Conservation (phyloP, 2,888 invertebrate genomes). For the Tenthredo livida region DNA sequence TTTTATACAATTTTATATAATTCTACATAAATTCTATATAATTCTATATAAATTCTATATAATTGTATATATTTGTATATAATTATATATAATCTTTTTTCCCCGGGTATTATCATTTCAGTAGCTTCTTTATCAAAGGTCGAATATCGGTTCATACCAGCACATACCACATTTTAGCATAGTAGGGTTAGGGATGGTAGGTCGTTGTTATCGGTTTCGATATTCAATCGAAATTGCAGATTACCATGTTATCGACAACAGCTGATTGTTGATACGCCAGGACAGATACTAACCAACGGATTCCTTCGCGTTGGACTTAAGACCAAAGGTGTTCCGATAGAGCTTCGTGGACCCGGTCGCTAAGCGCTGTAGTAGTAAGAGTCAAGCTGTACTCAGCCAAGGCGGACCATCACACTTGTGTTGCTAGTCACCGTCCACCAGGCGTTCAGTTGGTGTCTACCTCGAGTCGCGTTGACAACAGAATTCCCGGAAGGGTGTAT, state of each 20-base stretch:
- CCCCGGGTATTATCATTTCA: not conserved
- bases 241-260: not conserved
- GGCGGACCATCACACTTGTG: constrained; percentile 55
- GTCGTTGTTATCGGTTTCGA: not conserved
- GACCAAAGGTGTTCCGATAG: not conserved
- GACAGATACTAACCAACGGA: not conserved
- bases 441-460: constrained; percentile 74
- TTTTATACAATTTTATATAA: too few relatives aligned
- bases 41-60: too few relatives aligned
- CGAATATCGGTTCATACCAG: not conserved
- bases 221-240: not conserved
- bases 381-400: constrained; percentile 25
- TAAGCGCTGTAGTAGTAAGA: constrained; percentile 19
- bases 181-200: not conserved
- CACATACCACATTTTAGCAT: not conserved
- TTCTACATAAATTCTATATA: too few relatives aligned
- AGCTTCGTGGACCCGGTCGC: not conserved
- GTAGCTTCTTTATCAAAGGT: not conserved
- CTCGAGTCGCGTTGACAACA: constrained; percentile 72
- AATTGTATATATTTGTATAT: too few relatives aligned
- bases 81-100: too few relatives aligned
- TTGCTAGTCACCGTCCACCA: constrained; percentile 69
- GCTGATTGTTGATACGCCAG: not conserved
- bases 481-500: constrained; percentile 59
- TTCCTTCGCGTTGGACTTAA: not conserved